These are phyloP conservation scores for Eumacrocentrus americanus DNA, from an alignment of 2,888 invertebrate species.

Conservation along the genomic window DNA sequence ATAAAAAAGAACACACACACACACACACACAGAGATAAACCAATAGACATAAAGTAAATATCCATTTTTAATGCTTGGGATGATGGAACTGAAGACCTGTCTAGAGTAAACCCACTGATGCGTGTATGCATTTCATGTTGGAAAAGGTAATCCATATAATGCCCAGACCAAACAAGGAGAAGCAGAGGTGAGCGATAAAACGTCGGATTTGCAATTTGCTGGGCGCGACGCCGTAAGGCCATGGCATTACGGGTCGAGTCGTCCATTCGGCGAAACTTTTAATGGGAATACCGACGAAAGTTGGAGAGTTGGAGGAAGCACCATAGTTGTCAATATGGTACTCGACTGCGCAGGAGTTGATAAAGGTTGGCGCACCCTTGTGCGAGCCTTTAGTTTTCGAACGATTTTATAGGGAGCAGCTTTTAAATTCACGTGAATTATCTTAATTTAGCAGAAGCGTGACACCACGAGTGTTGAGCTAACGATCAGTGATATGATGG, in stretches of 20 bases:
- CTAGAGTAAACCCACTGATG: background rate
- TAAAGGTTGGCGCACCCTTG: too few species aligned
- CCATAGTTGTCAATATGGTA: background rate
- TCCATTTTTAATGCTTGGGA: too few species aligned
- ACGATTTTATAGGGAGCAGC: too few species aligned
- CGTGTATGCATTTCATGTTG: background rate
- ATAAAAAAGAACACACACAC: too few species aligned
- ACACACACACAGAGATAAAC: too few species aligned
- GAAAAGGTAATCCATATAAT: background rate
- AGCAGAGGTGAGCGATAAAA: conserved; percentile 5
- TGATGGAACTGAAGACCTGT: background rate
- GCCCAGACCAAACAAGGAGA: background rate
- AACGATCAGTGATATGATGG: too few species aligned
- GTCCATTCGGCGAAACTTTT: conserved; percentile 18
- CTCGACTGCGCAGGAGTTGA: background rate
- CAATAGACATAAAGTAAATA: background rate
- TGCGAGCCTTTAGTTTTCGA: too few species aligned
- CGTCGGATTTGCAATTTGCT: conserved; percentile 8
- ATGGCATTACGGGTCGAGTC: background rate
- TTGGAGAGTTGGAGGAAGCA: conserved; percentile 5
- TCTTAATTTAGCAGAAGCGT: too few species aligned
- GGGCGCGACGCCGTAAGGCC: conserved; percentile 5
- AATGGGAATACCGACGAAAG: conserved; percentile 22
- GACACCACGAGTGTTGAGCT: too few species aligned
- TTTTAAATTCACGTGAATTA: too few species aligned